phyloP scores from a whole-genome alignment of 2,797 vertebrate genomes.

The Galaxias olidus region DNA sequence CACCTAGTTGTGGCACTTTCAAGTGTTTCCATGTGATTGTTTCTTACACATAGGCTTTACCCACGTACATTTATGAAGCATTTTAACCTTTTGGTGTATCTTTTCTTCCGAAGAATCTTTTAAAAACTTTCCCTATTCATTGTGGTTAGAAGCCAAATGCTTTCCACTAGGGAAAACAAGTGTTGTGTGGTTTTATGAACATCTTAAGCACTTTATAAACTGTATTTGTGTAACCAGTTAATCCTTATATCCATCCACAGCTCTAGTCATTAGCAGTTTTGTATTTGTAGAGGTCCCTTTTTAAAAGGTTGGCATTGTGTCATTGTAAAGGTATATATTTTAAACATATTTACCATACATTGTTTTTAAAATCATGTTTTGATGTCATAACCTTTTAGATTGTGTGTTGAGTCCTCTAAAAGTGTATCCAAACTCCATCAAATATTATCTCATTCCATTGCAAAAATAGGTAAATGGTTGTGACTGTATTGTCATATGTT shows the following conservation, averaged over 20 bases:
- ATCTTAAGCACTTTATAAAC: conserved; percentile 86
- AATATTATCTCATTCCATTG: conserved; percentile 59
- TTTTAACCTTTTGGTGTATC: conserved; percentile 27
- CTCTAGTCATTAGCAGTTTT: conserved; percentile 64
- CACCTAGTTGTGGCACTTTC: conserved; percentile 19
- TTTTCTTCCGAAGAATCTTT: conserved; percentile 24
- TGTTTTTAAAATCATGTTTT: conserved; percentile 50
- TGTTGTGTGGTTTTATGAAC: conserved; percentile 75
- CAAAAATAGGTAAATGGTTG: conserved; percentile 49
- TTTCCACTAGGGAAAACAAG: conserved; percentile 60
- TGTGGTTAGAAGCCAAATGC: conserved; percentile 52
- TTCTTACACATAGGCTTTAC: conserved; percentile 38
- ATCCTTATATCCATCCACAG: conserved; percentile 71
- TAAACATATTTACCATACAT: conserved; percentile 50
- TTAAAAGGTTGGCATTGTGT: conserved; percentile 29
- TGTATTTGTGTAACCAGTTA: conserved; percentile 71
- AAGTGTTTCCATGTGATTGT: neutral
- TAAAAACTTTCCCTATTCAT: conserved; percentile 56
- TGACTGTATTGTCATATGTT: conserved; percentile 32
- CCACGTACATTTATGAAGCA: conserved; percentile 39
- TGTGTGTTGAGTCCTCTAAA: conserved; percentile 55
- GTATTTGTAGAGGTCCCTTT: conserved; percentile 53
- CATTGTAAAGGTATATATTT: conserved; percentile 64
- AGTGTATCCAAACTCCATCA: conserved; percentile 58
- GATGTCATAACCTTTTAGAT: conserved; percentile 61